Evolutionary conservation across 2,113 vertebrate species (phyloP).

Genomic region (Bambusicola thoracicus): DNA sequence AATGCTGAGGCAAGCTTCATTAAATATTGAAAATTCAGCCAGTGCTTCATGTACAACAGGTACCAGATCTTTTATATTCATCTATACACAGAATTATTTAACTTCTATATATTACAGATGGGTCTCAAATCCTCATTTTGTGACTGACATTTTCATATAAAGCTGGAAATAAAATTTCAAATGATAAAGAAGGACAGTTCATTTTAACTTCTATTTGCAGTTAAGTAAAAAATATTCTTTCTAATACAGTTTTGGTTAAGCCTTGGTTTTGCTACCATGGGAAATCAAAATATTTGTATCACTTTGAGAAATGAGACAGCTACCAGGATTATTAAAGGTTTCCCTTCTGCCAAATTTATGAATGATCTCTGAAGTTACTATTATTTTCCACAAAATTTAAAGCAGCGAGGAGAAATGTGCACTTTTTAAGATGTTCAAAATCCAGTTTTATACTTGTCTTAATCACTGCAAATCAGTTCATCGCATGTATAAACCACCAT

Average conservation of each 20-base stretch:
- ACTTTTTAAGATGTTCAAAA: background rate
- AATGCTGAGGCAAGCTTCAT: background rate
- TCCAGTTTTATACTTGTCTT: constrained; percentile 67
- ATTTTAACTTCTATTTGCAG: background rate
- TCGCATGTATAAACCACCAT: constrained; percentile 19
- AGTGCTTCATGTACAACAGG: background rate
- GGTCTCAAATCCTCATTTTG: background rate
- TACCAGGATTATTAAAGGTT: background rate
- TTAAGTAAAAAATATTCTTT: background rate
- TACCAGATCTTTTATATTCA: background rate
- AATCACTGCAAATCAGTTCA: constrained; percentile 39
- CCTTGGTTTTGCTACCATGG: background rate
- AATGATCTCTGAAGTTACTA: background rate
- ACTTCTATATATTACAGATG: accelerated
- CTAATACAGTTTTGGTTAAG: background rate
- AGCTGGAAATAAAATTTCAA: background rate
- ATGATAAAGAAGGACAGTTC: background rate
- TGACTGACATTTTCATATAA: background rate
- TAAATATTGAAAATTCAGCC: background rate
- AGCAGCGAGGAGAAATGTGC: background rate
- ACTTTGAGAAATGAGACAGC: background rate
- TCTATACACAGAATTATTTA: background rate
- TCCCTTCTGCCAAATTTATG: background rate
- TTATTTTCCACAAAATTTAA: background rate
- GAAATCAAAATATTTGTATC: background rate